These are phyloP conservation scores for Drosophila kanekoi DNA, from an alignment of 2,888 invertebrate genomes.

Conservation along the genomic window DNA sequence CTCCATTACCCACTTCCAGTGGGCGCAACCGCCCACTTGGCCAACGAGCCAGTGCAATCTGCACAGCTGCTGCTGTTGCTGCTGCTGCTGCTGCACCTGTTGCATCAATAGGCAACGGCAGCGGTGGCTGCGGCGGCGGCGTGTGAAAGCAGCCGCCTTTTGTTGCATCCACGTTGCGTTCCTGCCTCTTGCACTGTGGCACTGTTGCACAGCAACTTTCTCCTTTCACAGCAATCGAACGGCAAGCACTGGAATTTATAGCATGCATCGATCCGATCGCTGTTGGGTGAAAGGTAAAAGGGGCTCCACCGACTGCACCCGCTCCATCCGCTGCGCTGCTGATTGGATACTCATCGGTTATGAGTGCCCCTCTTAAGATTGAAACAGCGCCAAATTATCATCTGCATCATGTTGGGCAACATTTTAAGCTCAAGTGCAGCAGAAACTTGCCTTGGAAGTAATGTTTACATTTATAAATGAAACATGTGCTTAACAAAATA, in stretches of 20 bases:
- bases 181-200: slow-evolving; percentile 45
- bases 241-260: slow-evolving; percentile 49
- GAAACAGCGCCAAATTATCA: too few relatives aligned
- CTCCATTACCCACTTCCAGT: too few relatives aligned
- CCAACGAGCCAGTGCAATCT: slow-evolving; percentile 10
- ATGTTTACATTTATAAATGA: too few relatives aligned
- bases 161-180: slow-evolving; percentile 44
- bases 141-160: slow-evolving; percentile 56
- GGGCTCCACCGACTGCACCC: slow-evolving; percentile 18
- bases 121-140: slow-evolving; percentile 14
- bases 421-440: too few relatives aligned
- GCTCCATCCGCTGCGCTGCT: slow-evolving; percentile 8
- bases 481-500: too few relatives aligned
- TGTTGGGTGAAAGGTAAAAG: slow-evolving; percentile 54
- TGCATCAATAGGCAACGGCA: slow-evolving; percentile 30
- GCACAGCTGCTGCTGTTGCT: slow-evolving; percentile 1
- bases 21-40: slow-evolving; percentile 11
- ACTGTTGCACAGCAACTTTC: slow-evolving; percentile 53
- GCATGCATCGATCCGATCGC: slow-evolving; percentile 35
- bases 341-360: slow-evolving; percentile 2
- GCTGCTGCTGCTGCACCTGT: slow-evolving; percentile 43
- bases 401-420: too few relatives aligned
- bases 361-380: neutral
- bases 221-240: slow-evolving; percentile 56
- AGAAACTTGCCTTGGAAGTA: too few relatives aligned